phyloP scores from a whole-genome alignment of 2,888 invertebrate genomes.

The Agrenia bidenticulata region DNA sequence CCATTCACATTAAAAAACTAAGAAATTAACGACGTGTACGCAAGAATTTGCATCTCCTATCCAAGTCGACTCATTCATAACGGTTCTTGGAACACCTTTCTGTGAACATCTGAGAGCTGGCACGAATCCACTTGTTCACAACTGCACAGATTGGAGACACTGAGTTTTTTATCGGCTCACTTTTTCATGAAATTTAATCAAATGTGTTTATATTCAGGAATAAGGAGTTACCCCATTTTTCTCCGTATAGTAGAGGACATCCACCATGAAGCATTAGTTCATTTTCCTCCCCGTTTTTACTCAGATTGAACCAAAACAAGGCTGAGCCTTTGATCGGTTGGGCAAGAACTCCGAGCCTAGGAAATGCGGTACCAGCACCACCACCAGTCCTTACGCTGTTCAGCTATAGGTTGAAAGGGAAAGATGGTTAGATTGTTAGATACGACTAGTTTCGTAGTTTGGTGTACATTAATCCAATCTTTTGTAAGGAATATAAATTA shows the following conservation, averaged over 20 bases:
- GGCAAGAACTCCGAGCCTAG: conserved; percentile 54
- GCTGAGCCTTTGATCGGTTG: conserved; percentile 56
- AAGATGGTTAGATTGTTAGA: neutral
- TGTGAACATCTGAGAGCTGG: neutral
- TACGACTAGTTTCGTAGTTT: neutral
- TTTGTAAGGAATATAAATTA: no score
- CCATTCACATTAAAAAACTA: no score
- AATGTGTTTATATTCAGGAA: conserved; percentile 3
- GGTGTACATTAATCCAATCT: neutral
- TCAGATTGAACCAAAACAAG: conserved; percentile 59
- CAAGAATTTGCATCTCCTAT: no score
- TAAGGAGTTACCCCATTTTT: conserved; percentile 52
- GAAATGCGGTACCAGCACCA: conserved; percentile 55
- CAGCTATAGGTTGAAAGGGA: neutral
- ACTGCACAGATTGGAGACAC: conserved; percentile 28
- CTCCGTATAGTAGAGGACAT: conserved; percentile 49
- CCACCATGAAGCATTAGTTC: conserved; percentile 36
- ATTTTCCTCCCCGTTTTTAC: conserved; percentile 56
- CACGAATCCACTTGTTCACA: conserved; percentile 51
- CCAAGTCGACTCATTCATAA: no score
- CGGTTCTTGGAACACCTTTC: neutral
- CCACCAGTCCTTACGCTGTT: no score
- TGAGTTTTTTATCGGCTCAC: no score
- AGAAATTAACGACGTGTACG: no score
- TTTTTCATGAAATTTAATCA: no score